phyloP scores from a whole-genome alignment of 1,140 invertebrate species.

The Hylyphantes graminicola region DNA sequence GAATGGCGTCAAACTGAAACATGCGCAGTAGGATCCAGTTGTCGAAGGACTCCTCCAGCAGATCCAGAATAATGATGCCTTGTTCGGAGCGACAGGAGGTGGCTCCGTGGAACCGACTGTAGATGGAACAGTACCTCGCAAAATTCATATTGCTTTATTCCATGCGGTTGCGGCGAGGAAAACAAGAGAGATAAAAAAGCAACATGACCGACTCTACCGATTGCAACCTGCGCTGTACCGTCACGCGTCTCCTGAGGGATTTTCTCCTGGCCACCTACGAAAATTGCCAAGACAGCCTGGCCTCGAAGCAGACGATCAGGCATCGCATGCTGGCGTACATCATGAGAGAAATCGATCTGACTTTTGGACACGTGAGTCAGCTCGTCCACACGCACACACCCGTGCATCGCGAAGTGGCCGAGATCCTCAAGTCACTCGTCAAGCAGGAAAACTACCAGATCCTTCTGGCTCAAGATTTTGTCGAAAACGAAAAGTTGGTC shows the following conservation, averaged over 20 bases:
- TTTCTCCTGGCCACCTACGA: too few relatives aligned
- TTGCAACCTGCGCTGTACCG: too few relatives aligned
- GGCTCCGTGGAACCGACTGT: slow-evolving; percentile 6
- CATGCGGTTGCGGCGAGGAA: background rate
- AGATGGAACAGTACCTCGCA: background rate
- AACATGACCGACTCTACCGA: too few relatives aligned
- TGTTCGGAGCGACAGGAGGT: background rate
- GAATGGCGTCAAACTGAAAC: background rate
- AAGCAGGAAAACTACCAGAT: background rate
- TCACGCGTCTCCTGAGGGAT: too few relatives aligned
- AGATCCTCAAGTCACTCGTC: background rate
- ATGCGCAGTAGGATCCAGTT: background rate
- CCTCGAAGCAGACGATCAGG: too few relatives aligned
- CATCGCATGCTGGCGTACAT: too few relatives aligned
- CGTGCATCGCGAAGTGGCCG: background rate
- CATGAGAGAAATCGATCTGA: too few relatives aligned
- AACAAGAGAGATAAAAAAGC: too few relatives aligned
- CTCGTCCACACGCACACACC: background rate
- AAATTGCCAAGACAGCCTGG: too few relatives aligned
- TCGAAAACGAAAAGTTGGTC: background rate
- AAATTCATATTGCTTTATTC: slow-evolving; percentile 5
- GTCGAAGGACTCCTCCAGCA: background rate
- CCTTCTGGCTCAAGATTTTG: background rate
- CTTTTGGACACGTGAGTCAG: background rate
- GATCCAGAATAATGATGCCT: background rate